phyloP scores from a whole-genome alignment of 2,113 vertebrate genomes.

The Aphelocoma coerulescens region DNA sequence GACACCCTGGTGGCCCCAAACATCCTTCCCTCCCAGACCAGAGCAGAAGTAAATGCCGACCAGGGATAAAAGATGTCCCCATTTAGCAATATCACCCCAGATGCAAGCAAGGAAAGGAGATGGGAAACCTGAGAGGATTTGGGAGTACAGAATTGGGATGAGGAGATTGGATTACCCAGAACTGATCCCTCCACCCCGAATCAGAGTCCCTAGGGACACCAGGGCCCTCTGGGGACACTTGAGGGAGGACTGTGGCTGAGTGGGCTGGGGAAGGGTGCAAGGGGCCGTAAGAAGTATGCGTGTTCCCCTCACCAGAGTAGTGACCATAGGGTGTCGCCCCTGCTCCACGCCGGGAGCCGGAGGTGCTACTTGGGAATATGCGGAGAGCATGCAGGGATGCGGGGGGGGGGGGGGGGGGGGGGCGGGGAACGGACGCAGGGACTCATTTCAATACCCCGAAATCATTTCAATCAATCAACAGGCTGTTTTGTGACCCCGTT shows the following conservation, averaged over 20 bases:
- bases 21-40: neutral
- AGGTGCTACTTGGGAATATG: accelerated
- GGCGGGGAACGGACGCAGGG: no score
- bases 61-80: accelerated
- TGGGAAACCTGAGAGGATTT: neutral
- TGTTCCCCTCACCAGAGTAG: no score
- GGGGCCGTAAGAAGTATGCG: accelerated
- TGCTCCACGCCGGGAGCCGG: neutral
- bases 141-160: neutral
- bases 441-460: neutral
- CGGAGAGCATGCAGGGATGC: neutral
- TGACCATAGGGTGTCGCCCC: conserved; percentile 33
- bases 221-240: neutral
- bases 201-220: neutral
- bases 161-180: neutral
- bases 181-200: accelerated
- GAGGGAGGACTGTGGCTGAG: accelerated
- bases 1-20: neutral
- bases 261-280: accelerated
- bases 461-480: neutral
- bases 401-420: no score
- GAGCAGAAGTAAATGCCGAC: neutral
- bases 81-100: neutral
- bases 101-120: accelerated
- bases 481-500: neutral